phyloP scores from a whole-genome alignment of 2,888 invertebrate genomes.

The Meandrusa payeni region DNA sequence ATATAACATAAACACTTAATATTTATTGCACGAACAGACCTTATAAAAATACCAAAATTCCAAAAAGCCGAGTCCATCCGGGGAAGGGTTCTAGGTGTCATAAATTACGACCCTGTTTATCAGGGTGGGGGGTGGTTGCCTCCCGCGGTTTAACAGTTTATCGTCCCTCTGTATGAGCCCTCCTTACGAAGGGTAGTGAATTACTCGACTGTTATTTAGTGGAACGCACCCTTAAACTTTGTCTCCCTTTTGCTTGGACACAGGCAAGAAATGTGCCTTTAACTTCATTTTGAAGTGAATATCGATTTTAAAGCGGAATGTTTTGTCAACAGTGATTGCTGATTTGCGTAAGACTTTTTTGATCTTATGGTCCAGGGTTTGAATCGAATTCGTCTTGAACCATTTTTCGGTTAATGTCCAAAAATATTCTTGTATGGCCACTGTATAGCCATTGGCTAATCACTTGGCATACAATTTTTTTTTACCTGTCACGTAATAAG shows the following conservation, averaged over 20 bases:
- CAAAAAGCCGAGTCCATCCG: slow-evolving; percentile 30
- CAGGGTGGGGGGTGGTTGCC: slow-evolving; percentile 63
- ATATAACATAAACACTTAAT: background rate
- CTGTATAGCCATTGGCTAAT: no score
- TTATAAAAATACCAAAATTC: slow-evolving; percentile 29
- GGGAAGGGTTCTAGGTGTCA: slow-evolving; percentile 61
- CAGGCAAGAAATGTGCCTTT: slow-evolving; percentile 21
- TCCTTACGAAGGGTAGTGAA: slow-evolving; percentile 44
- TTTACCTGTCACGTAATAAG: no score
- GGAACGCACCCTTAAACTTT: slow-evolving; percentile 55
- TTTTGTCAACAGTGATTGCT: no score
- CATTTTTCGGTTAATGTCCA: no score
- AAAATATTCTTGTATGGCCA: no score
- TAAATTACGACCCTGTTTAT: slow-evolving; percentile 78
- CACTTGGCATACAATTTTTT: no score
- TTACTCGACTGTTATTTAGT: slow-evolving; percentile 56
- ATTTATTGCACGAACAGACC: background rate
- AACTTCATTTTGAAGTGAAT: slow-evolving; percentile 12
- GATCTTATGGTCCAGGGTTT: no score
- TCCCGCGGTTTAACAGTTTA: slow-evolving; percentile 77
- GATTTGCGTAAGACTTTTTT: no score
- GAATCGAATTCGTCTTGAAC: no score
- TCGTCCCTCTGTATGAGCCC: slow-evolving; percentile 61
- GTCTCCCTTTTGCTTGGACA: slow-evolving; percentile 38
- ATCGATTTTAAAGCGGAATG: no score